Percentiles rank a stretch among this genome's conserved stretches.
phyloP scores from a whole-genome alignment of 1,140 invertebrate genomes.

The Hyposmocoma kahamanoa region DNA sequence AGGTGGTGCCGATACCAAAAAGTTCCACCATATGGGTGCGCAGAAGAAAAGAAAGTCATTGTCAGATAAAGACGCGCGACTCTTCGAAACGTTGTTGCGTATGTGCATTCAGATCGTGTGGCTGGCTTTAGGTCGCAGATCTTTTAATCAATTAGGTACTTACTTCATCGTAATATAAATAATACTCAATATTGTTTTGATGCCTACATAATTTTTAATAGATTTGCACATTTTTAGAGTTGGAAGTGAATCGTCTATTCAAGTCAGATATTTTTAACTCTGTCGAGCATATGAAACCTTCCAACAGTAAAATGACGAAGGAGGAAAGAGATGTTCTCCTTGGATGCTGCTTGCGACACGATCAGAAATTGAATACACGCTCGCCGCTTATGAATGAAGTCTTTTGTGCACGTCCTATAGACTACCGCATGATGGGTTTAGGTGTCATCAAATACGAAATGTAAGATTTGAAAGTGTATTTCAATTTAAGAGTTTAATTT shows the following conservation, averaged over 20 bases:
- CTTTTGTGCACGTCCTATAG: constrained; percentile 51
- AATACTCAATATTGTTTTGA: not conserved
- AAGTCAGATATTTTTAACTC: constrained; percentile 76
- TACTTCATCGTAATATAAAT: too few relatives aligned
- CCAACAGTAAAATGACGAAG: constrained; percentile 42
- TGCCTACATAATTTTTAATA: not conserved
- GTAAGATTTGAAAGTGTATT: constrained; percentile 34
- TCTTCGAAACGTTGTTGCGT: constrained; percentile 75
- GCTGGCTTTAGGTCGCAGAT: constrained; percentile 75
- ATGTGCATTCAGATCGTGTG: constrained; percentile 77
- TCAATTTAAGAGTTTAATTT: too few relatives aligned
- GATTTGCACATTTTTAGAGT: constrained; percentile 46
- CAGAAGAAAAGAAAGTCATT: constrained; percentile 71
- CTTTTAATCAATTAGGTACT: constrained; percentile 75
- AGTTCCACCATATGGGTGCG: constrained; percentile 76
- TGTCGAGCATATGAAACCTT: constrained; percentile 53
- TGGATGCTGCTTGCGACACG: constrained; percentile 42
- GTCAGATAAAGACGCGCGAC: constrained; percentile 75
- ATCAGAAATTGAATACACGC: constrained; percentile 50
- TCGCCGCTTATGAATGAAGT: constrained; percentile 63
- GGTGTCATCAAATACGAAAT: constrained; percentile 49
- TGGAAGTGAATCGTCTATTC: constrained; percentile 76
- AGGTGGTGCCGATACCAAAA: constrained; percentile 61
- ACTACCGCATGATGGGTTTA: constrained; percentile 54
- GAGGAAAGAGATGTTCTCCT: constrained; percentile 41